Evolutionary conservation across 2,797 vertebrate genomes (phyloP).

Genomic region (Emys orbicularis): DNA sequence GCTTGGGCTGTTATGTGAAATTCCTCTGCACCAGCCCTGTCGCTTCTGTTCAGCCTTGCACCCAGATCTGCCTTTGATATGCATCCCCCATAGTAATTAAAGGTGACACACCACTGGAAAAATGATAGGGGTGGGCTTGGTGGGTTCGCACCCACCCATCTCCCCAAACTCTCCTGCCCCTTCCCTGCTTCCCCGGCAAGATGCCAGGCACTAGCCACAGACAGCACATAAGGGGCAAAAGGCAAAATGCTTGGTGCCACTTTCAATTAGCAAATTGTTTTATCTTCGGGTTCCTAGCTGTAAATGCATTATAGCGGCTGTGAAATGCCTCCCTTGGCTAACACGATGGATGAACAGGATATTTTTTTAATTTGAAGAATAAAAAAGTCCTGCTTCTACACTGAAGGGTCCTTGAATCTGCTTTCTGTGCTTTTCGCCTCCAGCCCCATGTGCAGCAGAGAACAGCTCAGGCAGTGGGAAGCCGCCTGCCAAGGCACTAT

Average conservation of each 20-base stretch:
- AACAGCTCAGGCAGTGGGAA: not conserved
- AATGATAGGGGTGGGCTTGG: conserved; percentile 31
- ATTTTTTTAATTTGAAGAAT: conserved; percentile 67
- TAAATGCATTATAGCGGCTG: conserved; percentile 58
- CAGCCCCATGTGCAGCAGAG: not conserved
- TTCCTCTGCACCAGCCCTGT: conserved; percentile 74
- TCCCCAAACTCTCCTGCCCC: not conserved
- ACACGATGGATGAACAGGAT: conserved; percentile 71
- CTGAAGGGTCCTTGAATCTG: not conserved
- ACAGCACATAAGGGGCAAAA: conserved; percentile 77
- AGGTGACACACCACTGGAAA: conserved; percentile 30
- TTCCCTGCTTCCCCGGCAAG: conserved; percentile 41
- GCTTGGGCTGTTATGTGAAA: conserved; percentile 69
- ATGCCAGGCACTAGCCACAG: conserved; percentile 65
- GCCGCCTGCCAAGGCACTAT: not conserved
- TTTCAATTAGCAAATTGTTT: conserved; percentile 81
- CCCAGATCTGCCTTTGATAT: conserved; percentile 64
- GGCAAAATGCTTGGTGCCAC: conserved; percentile 80
- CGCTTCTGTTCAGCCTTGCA: conserved; percentile 69
- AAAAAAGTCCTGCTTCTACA: not conserved
- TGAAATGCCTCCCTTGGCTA: conserved; percentile 54
- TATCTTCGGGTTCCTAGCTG: conserved; percentile 67
- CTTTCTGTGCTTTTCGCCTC: not conserved
- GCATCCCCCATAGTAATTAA: conserved; percentile 23
- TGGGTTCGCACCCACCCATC: not conserved